Evolutionary conservation across 2,888 invertebrate genomes (phyloP).

Genomic region (Cancer borealis): DNA sequence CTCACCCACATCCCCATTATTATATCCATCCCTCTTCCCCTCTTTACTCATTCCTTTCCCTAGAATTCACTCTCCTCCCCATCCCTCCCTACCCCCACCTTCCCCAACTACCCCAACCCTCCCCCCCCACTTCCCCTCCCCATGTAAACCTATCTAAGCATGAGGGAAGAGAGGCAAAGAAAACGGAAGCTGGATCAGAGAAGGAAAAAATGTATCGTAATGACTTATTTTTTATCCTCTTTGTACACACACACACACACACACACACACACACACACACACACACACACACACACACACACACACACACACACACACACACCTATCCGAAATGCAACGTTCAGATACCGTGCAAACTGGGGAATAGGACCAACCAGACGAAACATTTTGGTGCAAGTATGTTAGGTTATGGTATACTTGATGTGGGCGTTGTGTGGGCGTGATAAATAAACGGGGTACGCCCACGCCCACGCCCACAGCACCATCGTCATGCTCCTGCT

Average conservation of each 20-base stretch:
- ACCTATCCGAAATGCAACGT: neutral
- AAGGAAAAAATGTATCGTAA: conserved; percentile 52
- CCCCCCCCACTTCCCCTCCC: conserved; percentile 30
- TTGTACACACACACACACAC: conserved; percentile 32
- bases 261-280: conserved; percentile 64
- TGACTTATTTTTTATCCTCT: conserved; percentile 51
- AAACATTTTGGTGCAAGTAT: neutral
- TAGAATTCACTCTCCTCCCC: neutral
- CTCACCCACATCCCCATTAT: conserved; percentile 23
- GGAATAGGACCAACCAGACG: neutral
- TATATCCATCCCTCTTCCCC: neutral
- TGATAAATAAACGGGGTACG: conserved; percentile 56
- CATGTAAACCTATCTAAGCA: conserved; percentile 41
- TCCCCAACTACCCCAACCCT: neutral
- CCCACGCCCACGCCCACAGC: conserved; percentile 53
- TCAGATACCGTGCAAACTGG: neutral
- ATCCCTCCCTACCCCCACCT: neutral
- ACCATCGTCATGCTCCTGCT: conserved; percentile 44
- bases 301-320: conserved; percentile 57
- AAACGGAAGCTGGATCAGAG: conserved; percentile 41
- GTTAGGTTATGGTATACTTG: neutral
- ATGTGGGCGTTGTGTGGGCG: neutral
- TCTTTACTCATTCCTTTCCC: neutral
- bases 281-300: conserved; percentile 59
- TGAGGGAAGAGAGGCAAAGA: neutral